Evolutionary conservation across 2,888 invertebrate species (phyloP), one percentile per base, ranked within the genome.

Genomic region (Drosophila subquinaria): DNA sequence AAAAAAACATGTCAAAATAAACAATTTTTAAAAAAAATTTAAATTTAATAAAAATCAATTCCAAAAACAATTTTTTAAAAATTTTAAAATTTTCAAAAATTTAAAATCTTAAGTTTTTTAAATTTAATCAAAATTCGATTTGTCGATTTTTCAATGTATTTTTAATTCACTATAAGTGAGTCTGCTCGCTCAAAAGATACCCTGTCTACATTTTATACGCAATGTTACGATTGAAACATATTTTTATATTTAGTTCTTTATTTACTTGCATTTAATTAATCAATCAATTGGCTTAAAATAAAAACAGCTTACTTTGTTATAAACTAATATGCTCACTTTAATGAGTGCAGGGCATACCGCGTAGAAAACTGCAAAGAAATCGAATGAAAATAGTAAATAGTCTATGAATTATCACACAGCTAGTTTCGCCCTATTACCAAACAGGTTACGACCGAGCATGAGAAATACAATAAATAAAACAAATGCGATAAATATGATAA

Each of bases 321-420:
- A 15, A 42, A 42, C 17, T 17, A 42, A 4, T 3, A 23, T 11
- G 23, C 13, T 2, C 23, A 1, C 13, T 5, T 11, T 45, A 23
- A 0, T 13, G 10, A 13, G 2, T 45, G 23, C 6, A 45, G 23
- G 45, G 23, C 23, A 45, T 23, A 10, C 0, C 4, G 5, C 13
- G 4, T 6, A 45, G 53, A 38, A 38, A n/a, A 38, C 38, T n/a
- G 38, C 38, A n/a, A 8, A 38, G 6, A 38, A 64, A 62, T 48
- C 47, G 47, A 52, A 73, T 69, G 51, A 38, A 57, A 55, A 43
- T 27, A 35, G 20, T 36, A 56, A 47, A 66, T 55, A 45, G 40
- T 73, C 74, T 81, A 82, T 84, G 70, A 82, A 74, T 88, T 86
- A 84, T 86, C 76, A 61, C 63, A 76, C 87, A 69, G 81, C 87